Conservation (phyloP, 2,797 vertebrate species). For the Remorina albescens region DNA sequence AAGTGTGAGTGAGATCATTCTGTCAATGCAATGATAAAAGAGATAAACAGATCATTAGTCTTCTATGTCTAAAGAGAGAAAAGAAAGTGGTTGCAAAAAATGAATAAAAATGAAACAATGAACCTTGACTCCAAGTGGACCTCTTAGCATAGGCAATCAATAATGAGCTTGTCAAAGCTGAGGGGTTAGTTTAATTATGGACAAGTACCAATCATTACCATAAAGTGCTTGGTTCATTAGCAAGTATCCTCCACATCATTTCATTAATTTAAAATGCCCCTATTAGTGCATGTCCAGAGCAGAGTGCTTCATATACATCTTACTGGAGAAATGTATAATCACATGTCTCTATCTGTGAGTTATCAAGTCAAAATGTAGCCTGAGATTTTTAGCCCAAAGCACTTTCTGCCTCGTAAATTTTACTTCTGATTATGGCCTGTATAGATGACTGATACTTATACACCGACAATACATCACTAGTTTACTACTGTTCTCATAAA, state of each 20-base stretch:
- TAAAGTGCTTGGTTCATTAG: constrained; percentile 67
- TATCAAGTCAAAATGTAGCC: constrained; percentile 16
- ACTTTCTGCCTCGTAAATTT: constrained; percentile 39
- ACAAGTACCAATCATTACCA: constrained; percentile 66
- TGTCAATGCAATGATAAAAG: constrained; percentile 57
- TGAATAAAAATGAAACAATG: constrained; percentile 35
- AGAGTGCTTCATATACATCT: constrained; percentile 1
- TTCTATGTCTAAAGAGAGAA: constrained; percentile 32
- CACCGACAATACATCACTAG: constrained; percentile 55
- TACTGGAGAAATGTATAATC: constrained; percentile 38
- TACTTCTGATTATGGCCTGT: constrained; percentile 50
- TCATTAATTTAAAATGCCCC: constrained; percentile 56
- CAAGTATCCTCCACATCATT: constrained; percentile 58
- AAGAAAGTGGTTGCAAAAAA: constrained; percentile 18
- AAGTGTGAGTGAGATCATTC: constrained; percentile 67
- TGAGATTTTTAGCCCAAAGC: constrained; percentile 39
- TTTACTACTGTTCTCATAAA: constrained; percentile 72
- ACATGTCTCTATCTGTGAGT: constrained; percentile 18
- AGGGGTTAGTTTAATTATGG: constrained; percentile 64
- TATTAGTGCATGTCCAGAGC: constrained; percentile 33
- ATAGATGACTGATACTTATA: constrained; percentile 56
- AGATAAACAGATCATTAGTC: constrained; percentile 79
- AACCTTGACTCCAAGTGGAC: constrained; percentile 52
- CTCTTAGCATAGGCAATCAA: constrained; percentile 54
- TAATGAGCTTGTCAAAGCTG: constrained; percentile 64